phyloP scores from a whole-genome alignment of 2,888 invertebrate genomes.

The Idaea aversata region DNA sequence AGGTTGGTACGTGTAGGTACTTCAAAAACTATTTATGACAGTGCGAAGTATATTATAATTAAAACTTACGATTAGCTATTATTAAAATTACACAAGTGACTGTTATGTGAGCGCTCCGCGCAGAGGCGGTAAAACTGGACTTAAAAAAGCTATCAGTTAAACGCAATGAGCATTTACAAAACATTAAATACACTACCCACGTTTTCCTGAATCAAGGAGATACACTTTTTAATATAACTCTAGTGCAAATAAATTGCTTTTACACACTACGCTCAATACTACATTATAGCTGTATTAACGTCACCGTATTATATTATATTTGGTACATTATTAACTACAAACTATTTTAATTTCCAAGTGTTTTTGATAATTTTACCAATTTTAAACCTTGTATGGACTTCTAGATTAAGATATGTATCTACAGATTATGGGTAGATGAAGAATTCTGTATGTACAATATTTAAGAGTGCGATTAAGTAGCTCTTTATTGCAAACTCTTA shows the following conservation, averaged over 20 bases:
- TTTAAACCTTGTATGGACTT: slow-evolving; percentile 38
- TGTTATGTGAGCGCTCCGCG: not conserved
- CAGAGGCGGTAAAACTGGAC: not conserved
- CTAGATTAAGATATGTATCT: slow-evolving; percentile 3
- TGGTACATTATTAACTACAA: slow-evolving; percentile 20
- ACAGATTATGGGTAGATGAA: not conserved
- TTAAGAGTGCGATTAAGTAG: not conserved
- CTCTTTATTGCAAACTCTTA: not conserved
- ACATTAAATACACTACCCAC: not conserved
- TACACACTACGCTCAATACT: slow-evolving; percentile 11
- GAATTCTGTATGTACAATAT: slow-evolving; percentile 3
- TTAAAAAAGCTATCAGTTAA: not conserved
- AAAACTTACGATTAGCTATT: not conserved
- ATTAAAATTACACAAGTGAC: not conserved
- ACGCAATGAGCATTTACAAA: not conserved
- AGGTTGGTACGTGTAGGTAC: not conserved
- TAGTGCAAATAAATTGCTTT: not conserved
- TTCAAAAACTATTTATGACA: not conserved
- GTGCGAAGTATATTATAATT: not conserved
- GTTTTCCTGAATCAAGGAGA: not conserved
- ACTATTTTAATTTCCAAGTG: slow-evolving; percentile 30
- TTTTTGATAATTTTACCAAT: slow-evolving; percentile 57
- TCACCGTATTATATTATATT: slow-evolving; percentile 11
- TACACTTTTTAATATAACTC: not conserved
- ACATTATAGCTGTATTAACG: slow-evolving; percentile 17